phyloP scores from a whole-genome alignment of 2,797 vertebrate genomes.

The Sphenodon punctatus region DNA sequence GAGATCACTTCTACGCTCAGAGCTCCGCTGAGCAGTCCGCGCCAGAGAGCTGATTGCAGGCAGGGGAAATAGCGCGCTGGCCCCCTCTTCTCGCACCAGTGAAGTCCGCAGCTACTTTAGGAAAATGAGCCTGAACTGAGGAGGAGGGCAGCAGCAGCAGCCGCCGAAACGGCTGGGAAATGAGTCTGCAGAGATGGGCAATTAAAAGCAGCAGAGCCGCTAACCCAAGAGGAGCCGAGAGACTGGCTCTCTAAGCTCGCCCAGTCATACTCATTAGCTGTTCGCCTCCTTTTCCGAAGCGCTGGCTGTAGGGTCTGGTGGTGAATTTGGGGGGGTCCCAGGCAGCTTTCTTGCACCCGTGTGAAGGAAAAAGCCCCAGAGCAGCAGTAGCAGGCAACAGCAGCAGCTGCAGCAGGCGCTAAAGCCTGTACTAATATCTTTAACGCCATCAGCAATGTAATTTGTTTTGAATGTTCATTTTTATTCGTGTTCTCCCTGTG shows the following conservation, averaged over 20 bases:
- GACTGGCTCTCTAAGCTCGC: background rate
- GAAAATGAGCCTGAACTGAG: too few species aligned
- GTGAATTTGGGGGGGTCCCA: background rate
- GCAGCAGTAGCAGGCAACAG: too few species aligned
- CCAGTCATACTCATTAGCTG: background rate
- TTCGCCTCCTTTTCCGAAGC: too few species aligned
- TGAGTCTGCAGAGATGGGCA: conserved; percentile 20
- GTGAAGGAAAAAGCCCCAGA: too few species aligned
- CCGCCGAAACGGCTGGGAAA: too few species aligned
- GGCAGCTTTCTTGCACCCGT: background rate
- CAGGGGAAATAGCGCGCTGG: background rate
- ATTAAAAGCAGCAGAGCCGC: background rate
- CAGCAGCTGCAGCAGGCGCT: too few species aligned
- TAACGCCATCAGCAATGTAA: conserved; percentile 54
- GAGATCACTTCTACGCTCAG: conserved; percentile 61
- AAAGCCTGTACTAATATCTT: conserved; percentile 27
- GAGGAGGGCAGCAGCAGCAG: conserved; percentile 35
- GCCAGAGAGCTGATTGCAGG: conserved; percentile 13
- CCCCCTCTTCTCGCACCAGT: background rate
- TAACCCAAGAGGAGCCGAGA: background rate
- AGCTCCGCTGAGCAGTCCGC: conserved; percentile 5
- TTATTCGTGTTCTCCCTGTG: conserved; percentile 71
- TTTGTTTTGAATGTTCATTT: conserved; percentile 73
- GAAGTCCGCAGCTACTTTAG: background rate
- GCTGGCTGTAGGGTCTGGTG: too few species aligned